Evolutionary conservation across 2,888 invertebrate genomes (phyloP).

Genomic region (Epistrophe grossulariae): DNA sequence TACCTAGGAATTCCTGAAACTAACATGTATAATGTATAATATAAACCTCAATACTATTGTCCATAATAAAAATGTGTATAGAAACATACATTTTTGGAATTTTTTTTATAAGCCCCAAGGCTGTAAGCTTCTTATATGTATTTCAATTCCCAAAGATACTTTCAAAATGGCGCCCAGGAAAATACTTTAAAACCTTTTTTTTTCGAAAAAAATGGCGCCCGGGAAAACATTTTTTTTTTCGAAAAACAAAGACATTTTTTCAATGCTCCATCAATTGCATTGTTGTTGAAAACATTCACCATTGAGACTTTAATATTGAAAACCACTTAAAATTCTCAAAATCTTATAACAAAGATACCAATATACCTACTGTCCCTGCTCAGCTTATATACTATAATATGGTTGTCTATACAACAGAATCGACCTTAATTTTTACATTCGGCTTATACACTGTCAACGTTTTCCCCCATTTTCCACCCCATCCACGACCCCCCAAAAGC

Average conservation of each 20-base stretch:
- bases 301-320: conserved; percentile 19
- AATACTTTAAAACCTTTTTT: no score
- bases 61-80: no score
- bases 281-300: background rate
- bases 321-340: conserved; percentile 25
- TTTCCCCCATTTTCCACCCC: background rate
- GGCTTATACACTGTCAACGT: conserved; percentile 23
- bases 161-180: background rate
- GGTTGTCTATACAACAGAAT: background rate
- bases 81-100: no score
- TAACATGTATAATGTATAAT: no score
- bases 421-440: conserved; percentile 23
- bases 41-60: no score
- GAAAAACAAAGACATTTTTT: background rate
- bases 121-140: background rate
- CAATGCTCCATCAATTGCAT: background rate
- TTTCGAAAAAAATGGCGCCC: background rate
- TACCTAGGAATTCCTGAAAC: no score
- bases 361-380: no score
- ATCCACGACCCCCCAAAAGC: background rate
- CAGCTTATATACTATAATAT: no score
- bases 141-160: background rate
- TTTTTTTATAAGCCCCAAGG: no score
- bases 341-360: background rate
- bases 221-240: background rate